Evolutionary conservation across 2,888 invertebrate genomes (phyloP), one percentile per base, ranked within the genome.

Genomic region (Pandemis corylana): DNA sequence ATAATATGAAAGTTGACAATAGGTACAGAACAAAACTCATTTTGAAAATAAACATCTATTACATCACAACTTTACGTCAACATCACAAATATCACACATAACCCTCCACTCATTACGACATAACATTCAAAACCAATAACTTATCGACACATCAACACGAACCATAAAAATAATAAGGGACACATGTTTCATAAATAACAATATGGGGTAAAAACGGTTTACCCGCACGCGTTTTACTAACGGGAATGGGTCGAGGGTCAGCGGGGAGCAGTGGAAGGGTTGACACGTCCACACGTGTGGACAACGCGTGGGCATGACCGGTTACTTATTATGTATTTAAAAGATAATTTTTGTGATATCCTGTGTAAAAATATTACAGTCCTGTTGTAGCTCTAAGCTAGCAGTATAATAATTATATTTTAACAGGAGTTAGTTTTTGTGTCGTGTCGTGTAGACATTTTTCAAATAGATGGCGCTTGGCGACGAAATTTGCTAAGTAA

Each of bases 211-310:
- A 88, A 84, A 86, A 83, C 82, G 83, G 87, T 90, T 91, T 89
- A 85, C 87, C 82, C 88, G 86, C 91, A 88, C 92, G 89, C 88
- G 91, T 85, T 87, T 90, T 90, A 84, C 83, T 86, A 87, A 86
- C 83, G 88, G 89, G 93, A 87, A 86, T 83, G 88, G 89, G 93
- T 91, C 88, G 75, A 85, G 88, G 94, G 94, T 93, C 93, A 93
- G 79, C 84, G 85, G 89, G 86, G 81, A 75, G 84, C 78, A 82
- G 69, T 72, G 85, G 89, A 73, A 91, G 93, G 94, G 92, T 90
- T 91, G 86, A 87, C 89, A 87, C 91, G 90, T n/a, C n/a, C n/a
- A n/a, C 84, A 82, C 90, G 85, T 80, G 83, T 78, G 86, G 82
- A 78, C 79, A 77, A 71, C 67, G 71, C 69, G 71, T 69, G 77